Base-by-base conservation (phyloP, 2,113 vertebrate species). In the Solenodon paradoxus region DNA sequence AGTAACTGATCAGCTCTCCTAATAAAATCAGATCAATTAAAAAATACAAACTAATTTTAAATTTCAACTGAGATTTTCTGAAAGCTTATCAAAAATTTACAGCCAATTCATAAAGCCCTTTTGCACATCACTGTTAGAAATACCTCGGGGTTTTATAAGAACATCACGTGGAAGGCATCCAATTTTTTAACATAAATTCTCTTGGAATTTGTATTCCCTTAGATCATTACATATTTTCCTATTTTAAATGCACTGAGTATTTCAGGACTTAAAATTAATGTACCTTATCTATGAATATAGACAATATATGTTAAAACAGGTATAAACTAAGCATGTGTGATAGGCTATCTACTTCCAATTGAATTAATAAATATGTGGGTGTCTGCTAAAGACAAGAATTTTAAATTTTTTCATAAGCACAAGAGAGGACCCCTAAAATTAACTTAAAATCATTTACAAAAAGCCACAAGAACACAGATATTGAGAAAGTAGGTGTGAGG, bases 1-100 rank as follows among this genome's bases (percentile, higher is more conserved):
- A 99, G 99, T 96, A 99, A 98, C 79, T 99, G 99, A 77, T 99
- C 99, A 4, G 99, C 99, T 99, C 99, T 98, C 98, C 99, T 99
- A 97, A 96, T 87, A 83, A 95, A 90, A 96, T 1, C 88, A 95
- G 22, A 26, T 71, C 19, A 32, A n/a, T n/a, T n/a, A n/a, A n/a
- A n/a, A n/a, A n/a, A n/a, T n/a, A n/a, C n/a, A n/a, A n/a, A 47
- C 9, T 40, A 61, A 74, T 47, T 53, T 86, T 30, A 69, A 38
- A 15, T 24, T 75, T 93, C 78, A 24, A 84, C 28, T 83, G 26
- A 38, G 35, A 75, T 82, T 91, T 93, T 84, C 6, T 85, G 55
- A 82, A 92, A 47, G 20, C 9, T 38, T 45, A 22, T 17, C 68
- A n/a, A 83, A 82, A 79, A 74, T n/a, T 40, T n/a, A 8, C 24